Base-by-base conservation (phyloP, 1,140 invertebrate species). In the Phthorimaea operculella region DNA sequence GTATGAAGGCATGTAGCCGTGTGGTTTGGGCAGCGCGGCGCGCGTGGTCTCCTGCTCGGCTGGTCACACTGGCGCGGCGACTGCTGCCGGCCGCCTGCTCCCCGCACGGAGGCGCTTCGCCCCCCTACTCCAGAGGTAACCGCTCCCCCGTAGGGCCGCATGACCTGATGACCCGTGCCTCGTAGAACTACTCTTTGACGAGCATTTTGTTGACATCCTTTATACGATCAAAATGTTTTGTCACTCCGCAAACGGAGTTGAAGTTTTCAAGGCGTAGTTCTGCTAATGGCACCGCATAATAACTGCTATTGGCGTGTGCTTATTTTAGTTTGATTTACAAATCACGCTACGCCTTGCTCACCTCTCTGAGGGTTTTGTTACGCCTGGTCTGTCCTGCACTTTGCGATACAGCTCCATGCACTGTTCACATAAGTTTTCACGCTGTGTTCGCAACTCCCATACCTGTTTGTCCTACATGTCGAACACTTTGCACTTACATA, bases 81-180 rank as follows among this genome's bases (percentile, higher is more conserved):
- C 87, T 91, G 88, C 90, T 90, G 86, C 89, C 90, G 84, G 87
- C 88, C 87, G 90, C 89, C 87, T 90, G 90, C 88, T 87, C 87
- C 83, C 89, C 89, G 86, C 90, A 90, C 87, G 90, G 88, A 86
- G 88, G 89, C 87, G 87, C 89, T 83, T 90, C 88, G 79, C 89
- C 89, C 79, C 89, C 89, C 76, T 90, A 90, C 87, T 87, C 88
- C 75, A 86, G 89, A 91, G 90, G 90, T 91, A 90, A 84, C 64
- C 51, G 45, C 3, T 5, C 33, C 21, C 59, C 49, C 36, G 47
- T 36, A 55, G 42, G 44, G 47, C 15, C 56, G 39, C 51, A 52
- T 33, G 36, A 39, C 36, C 21, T 28, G 21, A 28, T 39, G 36
- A 12, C n/a, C 10, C 36, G 8, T 12, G 36, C 52, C 51, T 44